phyloP scores from a whole-genome alignment of 2,888 invertebrate genomes.

The Malthinus flaveolus region DNA sequence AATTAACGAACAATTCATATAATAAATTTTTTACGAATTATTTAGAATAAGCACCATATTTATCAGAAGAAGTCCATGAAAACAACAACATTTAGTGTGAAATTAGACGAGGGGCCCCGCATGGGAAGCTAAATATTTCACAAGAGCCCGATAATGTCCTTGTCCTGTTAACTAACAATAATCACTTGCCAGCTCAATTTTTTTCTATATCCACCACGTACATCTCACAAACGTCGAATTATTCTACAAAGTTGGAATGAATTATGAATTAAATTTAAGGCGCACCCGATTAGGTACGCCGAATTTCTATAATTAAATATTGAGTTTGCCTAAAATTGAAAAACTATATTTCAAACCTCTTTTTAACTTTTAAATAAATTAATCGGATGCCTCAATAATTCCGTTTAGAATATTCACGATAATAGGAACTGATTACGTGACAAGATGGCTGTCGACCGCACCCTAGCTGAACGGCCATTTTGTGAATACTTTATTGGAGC shows the following conservation, averaged over 20 bases:
- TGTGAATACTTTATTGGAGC: constrained; percentile 11
- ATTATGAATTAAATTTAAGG: constrained; percentile 15
- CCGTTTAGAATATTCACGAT: not conserved
- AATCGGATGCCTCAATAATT: constrained; percentile 1
- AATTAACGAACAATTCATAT: constrained; percentile 2
- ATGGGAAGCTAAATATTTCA: not conserved
- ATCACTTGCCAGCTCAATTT: constrained; percentile 3
- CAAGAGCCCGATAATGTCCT: constrained; percentile 1
- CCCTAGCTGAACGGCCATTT: constrained; percentile 26
- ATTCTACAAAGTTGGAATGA: constrained; percentile 27
- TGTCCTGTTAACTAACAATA: not conserved
- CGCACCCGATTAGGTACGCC: not conserved
- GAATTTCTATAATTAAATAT: not conserved
- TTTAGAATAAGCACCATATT: not conserved
- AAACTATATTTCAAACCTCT: constrained; percentile 18
- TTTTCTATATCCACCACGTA: constrained; percentile 10
- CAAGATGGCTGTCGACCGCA: constrained; percentile 25
- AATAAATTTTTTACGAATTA: constrained; percentile 5
- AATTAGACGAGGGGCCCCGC: not conserved
- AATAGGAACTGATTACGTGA: constrained; percentile 12
- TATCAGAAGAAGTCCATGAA: constrained; percentile 3
- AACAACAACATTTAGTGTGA: not conserved
- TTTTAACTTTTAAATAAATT: constrained; percentile 10
- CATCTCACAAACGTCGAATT: constrained; percentile 12
- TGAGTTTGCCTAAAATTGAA: constrained; percentile 1